Conservation (phyloP, 2,888 invertebrate species). For the Rhagium mordax region DNA sequence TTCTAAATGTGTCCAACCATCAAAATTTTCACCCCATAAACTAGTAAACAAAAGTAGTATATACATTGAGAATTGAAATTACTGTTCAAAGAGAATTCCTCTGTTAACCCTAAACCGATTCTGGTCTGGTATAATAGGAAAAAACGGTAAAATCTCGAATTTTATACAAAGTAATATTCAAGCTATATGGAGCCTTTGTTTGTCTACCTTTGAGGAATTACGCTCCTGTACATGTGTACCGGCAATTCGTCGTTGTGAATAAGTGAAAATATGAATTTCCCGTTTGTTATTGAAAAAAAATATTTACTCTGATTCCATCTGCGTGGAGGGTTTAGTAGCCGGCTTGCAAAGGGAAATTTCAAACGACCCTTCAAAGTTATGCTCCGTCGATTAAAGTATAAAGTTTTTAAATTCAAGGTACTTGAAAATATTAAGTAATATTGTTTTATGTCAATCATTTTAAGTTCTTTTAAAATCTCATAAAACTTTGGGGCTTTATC, state of each 20-base stretch:
- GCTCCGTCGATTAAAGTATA: slow-evolving; percentile 27
- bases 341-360: slow-evolving; percentile 29
- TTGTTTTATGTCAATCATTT: slow-evolving; percentile 27
- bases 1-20: too few species aligned
- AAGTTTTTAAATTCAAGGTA: slow-evolving; percentile 30
- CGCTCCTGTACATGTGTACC: neutral
- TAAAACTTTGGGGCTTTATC: slow-evolving; percentile 2
- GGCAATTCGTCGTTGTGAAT: neutral
- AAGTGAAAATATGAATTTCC: slow-evolving; percentile 13
- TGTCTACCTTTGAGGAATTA: neutral
- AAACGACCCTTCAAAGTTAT: slow-evolving; percentile 29
- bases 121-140: too few species aligned
- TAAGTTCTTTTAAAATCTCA: slow-evolving; percentile 24
- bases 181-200: neutral
- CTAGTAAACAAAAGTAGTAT: too few species aligned
- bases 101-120: too few species aligned
- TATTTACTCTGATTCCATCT: slow-evolving; percentile 7
- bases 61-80: too few species aligned
- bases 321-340: slow-evolving; percentile 17
- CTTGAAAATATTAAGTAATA: slow-evolving; percentile 24
- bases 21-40: too few species aligned
- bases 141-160: neutral
- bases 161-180: neutral
- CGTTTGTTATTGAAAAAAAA: neutral
- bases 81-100: too few species aligned